These are phyloP conservation scores for Styela clava DNA, from an alignment of 23 tunicate species.

Conservation along the genomic window DNA sequence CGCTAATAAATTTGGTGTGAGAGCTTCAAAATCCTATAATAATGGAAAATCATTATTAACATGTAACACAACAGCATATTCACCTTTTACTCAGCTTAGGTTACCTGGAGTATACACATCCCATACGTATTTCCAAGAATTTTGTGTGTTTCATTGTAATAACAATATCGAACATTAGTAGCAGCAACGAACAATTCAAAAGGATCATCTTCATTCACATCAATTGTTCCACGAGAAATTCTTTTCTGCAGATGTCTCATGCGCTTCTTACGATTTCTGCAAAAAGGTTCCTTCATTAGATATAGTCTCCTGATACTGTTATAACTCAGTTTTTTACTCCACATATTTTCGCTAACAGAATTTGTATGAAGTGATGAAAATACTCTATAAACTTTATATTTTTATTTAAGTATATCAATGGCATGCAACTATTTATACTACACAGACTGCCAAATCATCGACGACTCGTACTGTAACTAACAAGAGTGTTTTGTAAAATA, in stretches of 20 bases:
- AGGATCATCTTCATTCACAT: conserved; percentile 88
- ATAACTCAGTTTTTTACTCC: too few species aligned
- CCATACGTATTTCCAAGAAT: conserved; percentile 88
- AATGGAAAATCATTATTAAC: not conserved
- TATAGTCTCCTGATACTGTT: not conserved
- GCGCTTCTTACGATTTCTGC: conserved; percentile 72
- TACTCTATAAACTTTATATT: too few species aligned
- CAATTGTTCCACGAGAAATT: conserved; percentile 71
- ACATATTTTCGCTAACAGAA: not conserved
- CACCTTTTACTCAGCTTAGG: not conserved
- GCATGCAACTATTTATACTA: too few species aligned
- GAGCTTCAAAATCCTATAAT: conserved; percentile 90
- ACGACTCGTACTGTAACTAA: too few species aligned
- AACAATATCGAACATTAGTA: conserved; percentile 88
- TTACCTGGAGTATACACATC: conserved; percentile 90
- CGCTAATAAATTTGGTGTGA: conserved; percentile 90
- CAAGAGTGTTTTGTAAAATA: too few species aligned
- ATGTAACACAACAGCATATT: not conserved
- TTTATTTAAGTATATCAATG: too few species aligned
- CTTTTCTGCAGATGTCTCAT: conserved; percentile 81
- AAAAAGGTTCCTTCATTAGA: too few species aligned
- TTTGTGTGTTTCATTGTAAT: conserved; percentile 95
- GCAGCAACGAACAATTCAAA: conserved; percentile 92
- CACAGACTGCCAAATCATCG: too few species aligned
- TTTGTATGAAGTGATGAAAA: not conserved